Conservation (phyloP, 2,113 vertebrate species). For the Sylvietta virens region DNA sequence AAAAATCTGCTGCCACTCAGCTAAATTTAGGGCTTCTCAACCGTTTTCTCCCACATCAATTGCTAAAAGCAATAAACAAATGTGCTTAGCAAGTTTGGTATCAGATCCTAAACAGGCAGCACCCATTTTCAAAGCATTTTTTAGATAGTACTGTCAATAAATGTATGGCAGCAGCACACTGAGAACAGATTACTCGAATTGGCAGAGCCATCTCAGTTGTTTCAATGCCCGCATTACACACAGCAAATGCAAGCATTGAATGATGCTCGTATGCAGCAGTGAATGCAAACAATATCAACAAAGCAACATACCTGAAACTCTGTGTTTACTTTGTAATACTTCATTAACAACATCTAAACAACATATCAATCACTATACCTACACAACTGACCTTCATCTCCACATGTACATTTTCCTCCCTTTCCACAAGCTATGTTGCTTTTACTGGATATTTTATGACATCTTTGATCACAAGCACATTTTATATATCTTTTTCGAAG, state of each 20-base stretch:
- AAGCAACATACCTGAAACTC: not conserved
- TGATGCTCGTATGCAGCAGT: not conserved
- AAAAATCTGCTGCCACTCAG: not conserved
- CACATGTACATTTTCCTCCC: not conserved
- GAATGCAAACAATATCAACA: not conserved
- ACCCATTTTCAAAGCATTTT: not conserved
- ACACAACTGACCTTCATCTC: not conserved
- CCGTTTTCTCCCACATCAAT: not conserved
- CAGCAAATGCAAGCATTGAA: not conserved
- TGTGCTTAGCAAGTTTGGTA: not conserved
- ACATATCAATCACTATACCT: accelerated
- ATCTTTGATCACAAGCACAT: not conserved
- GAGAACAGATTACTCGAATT: not conserved
- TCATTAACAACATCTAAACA: not conserved
- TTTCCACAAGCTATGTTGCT: not conserved
- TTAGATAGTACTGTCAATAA: not conserved
- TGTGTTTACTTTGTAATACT: not conserved
- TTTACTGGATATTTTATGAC: not conserved
- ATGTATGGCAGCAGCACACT: not conserved
- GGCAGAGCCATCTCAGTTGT: not conserved
- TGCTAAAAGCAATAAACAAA: not conserved
- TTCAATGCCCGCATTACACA: not conserved
- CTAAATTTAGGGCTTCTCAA: not conserved
- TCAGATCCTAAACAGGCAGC: not conserved
- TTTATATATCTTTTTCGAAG: not conserved